These are phyloP conservation scores for Rhopalosiphum padi DNA, from an alignment of 1,140 invertebrate species.

Conservation along the genomic window DNA sequence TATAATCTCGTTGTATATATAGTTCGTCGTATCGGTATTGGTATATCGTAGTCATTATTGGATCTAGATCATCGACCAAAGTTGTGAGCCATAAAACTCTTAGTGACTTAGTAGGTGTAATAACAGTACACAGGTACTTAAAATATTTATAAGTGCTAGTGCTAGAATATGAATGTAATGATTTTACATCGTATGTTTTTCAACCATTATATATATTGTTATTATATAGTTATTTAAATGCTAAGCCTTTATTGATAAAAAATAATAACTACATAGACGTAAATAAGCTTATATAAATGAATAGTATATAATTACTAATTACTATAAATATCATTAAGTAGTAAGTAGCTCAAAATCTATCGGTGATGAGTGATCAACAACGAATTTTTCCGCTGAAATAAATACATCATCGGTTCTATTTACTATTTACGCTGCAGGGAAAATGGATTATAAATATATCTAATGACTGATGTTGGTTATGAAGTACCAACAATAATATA, in stretches of 20 bases:
- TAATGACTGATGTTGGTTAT: not conserved
- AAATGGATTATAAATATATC: not conserved
- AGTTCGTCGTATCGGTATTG: not conserved
- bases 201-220: too few species aligned
- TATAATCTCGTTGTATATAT: not conserved
- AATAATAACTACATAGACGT: too few species aligned
- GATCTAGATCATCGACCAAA: not conserved
- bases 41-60: not conserved
- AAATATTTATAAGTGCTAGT: not conserved
- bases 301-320: too few species aligned
- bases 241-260: too few species aligned
- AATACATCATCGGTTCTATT: not conserved
- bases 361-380: not conserved
- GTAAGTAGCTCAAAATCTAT: too few species aligned
- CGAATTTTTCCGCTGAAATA: not conserved
- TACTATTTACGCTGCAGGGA: not conserved
- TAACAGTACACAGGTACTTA: not conserved
- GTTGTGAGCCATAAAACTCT: not conserved
- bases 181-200: too few species aligned
- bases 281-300: too few species aligned
- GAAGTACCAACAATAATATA: not conserved
- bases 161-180: not conserved
- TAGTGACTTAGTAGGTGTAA: not conserved
- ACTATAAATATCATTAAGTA: too few species aligned
- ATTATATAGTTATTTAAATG: too few species aligned